A percentile compares a stretch with the other conserved stretches of the same genome.
Conservation (phyloP, 2,797 vertebrate species). For the Melanogrammus aeglefinus region DNA sequence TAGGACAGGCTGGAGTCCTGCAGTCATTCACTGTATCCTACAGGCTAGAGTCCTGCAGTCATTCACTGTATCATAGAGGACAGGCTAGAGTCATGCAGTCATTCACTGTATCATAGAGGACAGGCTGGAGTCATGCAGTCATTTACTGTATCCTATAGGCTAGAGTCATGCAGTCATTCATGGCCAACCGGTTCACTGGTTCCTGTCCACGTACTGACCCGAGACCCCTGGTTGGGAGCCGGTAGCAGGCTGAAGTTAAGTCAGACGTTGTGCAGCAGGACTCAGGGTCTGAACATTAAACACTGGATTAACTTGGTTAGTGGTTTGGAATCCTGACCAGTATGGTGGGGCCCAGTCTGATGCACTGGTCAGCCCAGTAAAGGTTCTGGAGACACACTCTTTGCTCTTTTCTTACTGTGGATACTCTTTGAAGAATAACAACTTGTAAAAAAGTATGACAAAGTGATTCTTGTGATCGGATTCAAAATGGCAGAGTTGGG, state of each 20-base stretch:
- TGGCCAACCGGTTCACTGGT: neutral
- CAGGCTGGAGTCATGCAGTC: neutral
- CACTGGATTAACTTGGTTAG: slow-evolving; percentile 12
- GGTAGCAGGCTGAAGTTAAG: slow-evolving; percentile 16
- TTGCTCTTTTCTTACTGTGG: neutral
- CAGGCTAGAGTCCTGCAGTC: neutral
- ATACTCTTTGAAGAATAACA: neutral
- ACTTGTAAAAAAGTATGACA: neutral
- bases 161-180: neutral
- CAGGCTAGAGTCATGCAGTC: too few relatives aligned
- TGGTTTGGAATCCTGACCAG: neutral
- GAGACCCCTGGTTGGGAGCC: slow-evolving; percentile 14
- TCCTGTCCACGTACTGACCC: neutral
- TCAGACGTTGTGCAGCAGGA: slow-evolving; percentile 37
- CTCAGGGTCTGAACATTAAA: slow-evolving; percentile 34
- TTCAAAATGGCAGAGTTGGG: too few relatives aligned
- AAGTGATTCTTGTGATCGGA: too few relatives aligned
- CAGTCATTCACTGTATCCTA: too few relatives aligned
- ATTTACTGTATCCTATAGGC: too few relatives aligned
- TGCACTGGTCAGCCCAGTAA: neutral
- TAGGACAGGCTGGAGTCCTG: neutral
- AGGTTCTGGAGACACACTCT: neutral
- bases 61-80: too few relatives aligned
- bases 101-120: too few relatives aligned
- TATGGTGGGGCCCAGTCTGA: neutral